Percentiles rank a stretch among this genome's conserved stretches.
phyloP scores from a whole-genome alignment of 2,888 invertebrate species.

The Lasioglossum pauxillum region DNA sequence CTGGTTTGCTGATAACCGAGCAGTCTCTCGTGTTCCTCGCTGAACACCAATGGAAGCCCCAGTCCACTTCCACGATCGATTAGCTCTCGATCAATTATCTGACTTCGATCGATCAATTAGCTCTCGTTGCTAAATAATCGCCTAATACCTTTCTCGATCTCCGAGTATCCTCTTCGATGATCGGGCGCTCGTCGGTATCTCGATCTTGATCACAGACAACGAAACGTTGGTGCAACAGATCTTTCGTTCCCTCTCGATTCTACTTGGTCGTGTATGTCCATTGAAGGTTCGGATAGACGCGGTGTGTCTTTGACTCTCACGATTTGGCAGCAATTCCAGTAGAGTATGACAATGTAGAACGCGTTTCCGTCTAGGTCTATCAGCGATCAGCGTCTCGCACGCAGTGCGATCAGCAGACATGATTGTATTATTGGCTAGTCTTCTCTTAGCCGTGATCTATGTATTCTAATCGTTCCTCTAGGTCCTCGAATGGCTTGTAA shows the following conservation, averaged over 20 bases:
- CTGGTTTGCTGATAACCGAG: not conserved
- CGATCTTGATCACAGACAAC: slow-evolving; percentile 4
- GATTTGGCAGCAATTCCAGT: slow-evolving; percentile 27
- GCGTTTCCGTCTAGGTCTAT: slow-evolving; percentile 7
- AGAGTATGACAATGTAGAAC: not conserved
- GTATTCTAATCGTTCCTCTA: not conserved
- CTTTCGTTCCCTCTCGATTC: slow-evolving; percentile 16
- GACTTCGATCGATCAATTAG: not conserved
- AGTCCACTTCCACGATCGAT: not conserved
- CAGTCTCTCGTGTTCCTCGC: not conserved
- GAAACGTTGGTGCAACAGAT: not conserved
- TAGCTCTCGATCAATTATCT: not conserved
- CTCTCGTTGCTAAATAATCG: not conserved
- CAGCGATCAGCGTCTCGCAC: not conserved
- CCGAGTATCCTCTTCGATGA: not conserved
- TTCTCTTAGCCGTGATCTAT: not conserved
- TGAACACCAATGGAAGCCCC: slow-evolving; percentile 40
- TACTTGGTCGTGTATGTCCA: slow-evolving; percentile 30
- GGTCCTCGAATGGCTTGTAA: not conserved
- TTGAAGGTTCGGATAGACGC: not conserved
- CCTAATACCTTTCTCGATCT: not conserved
- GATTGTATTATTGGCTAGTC: not conserved
- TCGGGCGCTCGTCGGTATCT: not conserved
- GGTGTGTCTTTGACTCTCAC: not conserved
- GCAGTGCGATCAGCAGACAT: not conserved